A percentile compares a stretch with the other conserved stretches of the same genome.
Evolutionary conservation across 1,140 invertebrate genomes (phyloP).

Genomic region (Vollenhovia emeryi): DNA sequence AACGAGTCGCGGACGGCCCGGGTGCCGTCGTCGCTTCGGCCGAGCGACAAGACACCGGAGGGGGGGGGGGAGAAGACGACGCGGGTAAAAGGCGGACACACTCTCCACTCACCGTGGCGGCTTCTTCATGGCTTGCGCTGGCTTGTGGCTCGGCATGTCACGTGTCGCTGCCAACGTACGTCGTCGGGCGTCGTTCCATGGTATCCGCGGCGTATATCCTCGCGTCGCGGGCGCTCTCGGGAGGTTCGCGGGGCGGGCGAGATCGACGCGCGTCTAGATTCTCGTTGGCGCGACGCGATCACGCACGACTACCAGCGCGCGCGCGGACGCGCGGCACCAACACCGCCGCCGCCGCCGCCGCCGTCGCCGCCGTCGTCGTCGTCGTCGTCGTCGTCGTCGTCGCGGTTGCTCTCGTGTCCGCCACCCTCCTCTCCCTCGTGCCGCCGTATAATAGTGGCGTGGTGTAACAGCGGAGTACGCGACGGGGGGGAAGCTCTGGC

Average conservation of each 20-base stretch:
- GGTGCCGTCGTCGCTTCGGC: too few species aligned
- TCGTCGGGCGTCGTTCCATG: conserved; percentile 73
- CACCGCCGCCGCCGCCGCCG: conserved; percentile 19
- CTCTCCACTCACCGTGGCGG: conserved; percentile 76
- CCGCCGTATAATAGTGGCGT: conserved; percentile 42
- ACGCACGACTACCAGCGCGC: conserved; percentile 27
- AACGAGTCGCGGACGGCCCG: too few species aligned
- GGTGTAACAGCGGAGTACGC: conserved; percentile 38
- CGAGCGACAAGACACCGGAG: too few species aligned
- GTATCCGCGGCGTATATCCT: conserved; percentile 49
- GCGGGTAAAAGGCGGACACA: too few species aligned
- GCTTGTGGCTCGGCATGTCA: conserved; percentile 77
- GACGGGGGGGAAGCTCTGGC: conserved; percentile 78
- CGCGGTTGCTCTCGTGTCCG: conserved; percentile 9
- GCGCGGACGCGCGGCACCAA: neutral
- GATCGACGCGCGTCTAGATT: conserved; percentile 35
- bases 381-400: neutral
- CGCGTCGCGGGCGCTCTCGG: conserved; percentile 8
- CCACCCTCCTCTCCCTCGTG: conserved; percentile 37
- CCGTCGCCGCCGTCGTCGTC: neutral
- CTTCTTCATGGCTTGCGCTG: conserved; percentile 79
- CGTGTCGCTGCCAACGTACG: conserved; percentile 72
- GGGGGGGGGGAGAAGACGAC: too few species aligned
- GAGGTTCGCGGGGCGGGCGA: conserved; percentile 21
- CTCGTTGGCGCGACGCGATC: conserved; percentile 32